Evolutionary conservation across 2,113 vertebrate species (phyloP), one percentile per base, ranked within the genome.

Genomic region (Tursiops truncatus): DNA sequence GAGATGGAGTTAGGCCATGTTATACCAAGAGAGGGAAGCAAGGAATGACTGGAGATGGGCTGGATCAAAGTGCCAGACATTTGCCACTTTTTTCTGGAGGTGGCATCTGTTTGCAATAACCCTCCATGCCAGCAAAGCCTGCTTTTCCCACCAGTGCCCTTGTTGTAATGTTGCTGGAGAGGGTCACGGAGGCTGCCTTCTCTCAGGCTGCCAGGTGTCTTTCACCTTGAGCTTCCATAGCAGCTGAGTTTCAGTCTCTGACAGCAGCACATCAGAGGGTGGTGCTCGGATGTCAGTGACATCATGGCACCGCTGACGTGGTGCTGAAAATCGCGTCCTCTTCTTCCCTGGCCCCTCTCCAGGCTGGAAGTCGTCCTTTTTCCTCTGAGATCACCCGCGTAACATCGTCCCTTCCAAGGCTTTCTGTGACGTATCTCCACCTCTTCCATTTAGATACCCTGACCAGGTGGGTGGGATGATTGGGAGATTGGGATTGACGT

Each of bases 51-150:
- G 94, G n/a, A 41, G 70, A 77, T 20, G 50, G 60, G 23, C 67
- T 90, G 96, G 93, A 94, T 96, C 82, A 88, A 94, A 97, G 90
- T 47, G 17, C 60, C 53, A 7, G 10, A 63, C 1, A 47, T 77
- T 95, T 21, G 9, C 91, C 93, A 90, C 95, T 92, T 85, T 80
- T 95, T 81, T 73, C 94, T 95, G 94, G 93, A 1, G 33, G 97
- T 80, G 87, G 97, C 97, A 98, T 97, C 97, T 98, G 97, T 96
- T 97, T 98, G 96, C 96, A 98, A 71, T 98, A 98, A 97, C 62
- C 44, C 93, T 84, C 20, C 68, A 80, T 70, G 93, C 95, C 95
- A 96, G 93, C 97, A 97, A 98, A 97, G 41, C 31, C 97, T 97
- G 91, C 97, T 98, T 97, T 98, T 98, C 97, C 97, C 95, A 94